Conservation (phyloP, 1,140 invertebrate genomes). For the Drosophila tani region DNA sequence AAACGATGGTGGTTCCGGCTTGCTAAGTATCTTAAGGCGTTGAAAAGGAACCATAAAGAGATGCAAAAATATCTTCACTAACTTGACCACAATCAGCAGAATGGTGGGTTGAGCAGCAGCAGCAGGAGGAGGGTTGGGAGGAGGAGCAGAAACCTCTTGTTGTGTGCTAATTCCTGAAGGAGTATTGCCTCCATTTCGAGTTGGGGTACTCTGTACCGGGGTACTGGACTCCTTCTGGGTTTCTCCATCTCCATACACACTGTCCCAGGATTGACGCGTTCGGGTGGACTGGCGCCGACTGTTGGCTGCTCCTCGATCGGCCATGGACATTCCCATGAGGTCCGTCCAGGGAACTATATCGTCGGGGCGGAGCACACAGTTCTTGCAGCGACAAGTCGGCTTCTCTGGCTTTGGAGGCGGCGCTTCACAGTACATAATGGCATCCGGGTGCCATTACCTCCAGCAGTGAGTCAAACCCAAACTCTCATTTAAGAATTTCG, state of each 20-base stretch:
- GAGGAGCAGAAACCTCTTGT: background rate
- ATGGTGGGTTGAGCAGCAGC: constrained; percentile 37
- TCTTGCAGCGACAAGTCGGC: constrained; percentile 13
- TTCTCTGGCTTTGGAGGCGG: background rate
- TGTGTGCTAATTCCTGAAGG: too few relatives aligned
- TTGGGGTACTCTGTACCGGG: background rate
- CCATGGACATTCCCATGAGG: background rate
- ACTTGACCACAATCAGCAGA: constrained; percentile 54
- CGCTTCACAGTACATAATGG: constrained; percentile 14
- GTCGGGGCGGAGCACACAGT: constrained; percentile 6
- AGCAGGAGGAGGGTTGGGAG: background rate
- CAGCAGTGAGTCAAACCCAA: constrained; percentile 6
- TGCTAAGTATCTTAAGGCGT: background rate
- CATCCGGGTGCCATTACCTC: background rate
- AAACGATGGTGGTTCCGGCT: background rate
- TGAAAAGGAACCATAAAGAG: too few relatives aligned
- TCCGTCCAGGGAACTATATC: constrained; percentile 5
- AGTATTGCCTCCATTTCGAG: background rate
- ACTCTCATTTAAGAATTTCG: constrained; percentile 5
- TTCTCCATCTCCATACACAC: background rate
- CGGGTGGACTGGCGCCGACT: background rate
- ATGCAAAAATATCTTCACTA: background rate
- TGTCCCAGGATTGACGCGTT: constrained; percentile 7
- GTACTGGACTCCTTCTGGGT: background rate
- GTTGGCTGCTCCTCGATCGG: background rate